Base-by-base conservation (phyloP, 2,888 invertebrate genomes). In the Andrena camellia region DNA sequence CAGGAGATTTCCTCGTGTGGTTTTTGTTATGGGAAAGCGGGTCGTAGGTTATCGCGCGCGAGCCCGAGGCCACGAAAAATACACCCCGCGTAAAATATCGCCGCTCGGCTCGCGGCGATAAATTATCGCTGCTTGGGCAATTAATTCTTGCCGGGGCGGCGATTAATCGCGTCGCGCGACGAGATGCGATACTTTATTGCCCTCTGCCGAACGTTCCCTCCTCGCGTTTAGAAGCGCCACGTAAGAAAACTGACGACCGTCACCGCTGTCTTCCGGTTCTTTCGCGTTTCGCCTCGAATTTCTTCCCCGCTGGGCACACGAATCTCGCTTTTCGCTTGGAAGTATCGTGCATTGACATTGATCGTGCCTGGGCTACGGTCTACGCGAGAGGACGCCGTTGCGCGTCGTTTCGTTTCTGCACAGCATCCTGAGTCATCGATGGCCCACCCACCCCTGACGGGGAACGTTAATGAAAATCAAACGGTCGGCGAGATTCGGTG, bases 111-210 rank as follows among this genome's bases (percentile, higher is more conserved):
- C 50, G 64, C 48, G 23, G 54, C 86, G 76, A 88, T 88, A 87
- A 87, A 88, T 88, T 86, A 88, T 86, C 73, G 57, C 79, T 13
- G 52, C 63, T 77, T 50, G 72, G 70, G 82, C 87, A 78, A 88
- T 88, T 88, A 88, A 88, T 88, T 88, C 79, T 83, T 86, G 77
- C 81, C 75, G 66, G 54, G 52, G 76, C 64, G 67, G 64, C 86
- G 84, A 88, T 88, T 88, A 88, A 88, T 88, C 87, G 87, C 81
- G 78, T 80, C 85, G 74, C 81, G 69, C 84, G 81, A 81, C 81
- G 84, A 84, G 82, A 87, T 78, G 83, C 82, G 77, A 84, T 84
- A 79, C 87, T 87, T 78, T 84, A 82, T 84, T 84, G 78, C 77
- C 31, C 69, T 75, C 26, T 80, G 85, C 80, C 82, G 68, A 86